Evolutionary conservation across 2,797 vertebrate species (phyloP).

Genomic region (Percopsis omiscomaycus): DNA sequence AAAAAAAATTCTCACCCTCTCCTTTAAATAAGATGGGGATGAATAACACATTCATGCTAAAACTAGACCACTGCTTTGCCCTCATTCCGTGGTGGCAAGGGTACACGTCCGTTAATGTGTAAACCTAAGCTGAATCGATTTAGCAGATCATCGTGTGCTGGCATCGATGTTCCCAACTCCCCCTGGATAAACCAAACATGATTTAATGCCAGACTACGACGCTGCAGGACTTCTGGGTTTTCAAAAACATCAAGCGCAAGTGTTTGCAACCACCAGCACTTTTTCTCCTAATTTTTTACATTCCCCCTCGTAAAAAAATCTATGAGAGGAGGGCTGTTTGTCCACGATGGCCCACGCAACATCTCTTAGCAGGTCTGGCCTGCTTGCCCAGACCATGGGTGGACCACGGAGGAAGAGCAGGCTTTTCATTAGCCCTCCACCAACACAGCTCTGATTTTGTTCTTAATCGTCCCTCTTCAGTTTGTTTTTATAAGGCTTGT

Average conservation of each 20-base stretch:
- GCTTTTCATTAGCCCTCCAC: conserved; percentile 16
- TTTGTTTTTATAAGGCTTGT: conserved; percentile 26
- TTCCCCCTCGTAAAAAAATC: conserved; percentile 26
- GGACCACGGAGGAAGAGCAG: conserved; percentile 18
- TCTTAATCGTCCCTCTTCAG: neutral
- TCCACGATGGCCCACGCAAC: conserved; percentile 28
- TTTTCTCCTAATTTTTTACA: conserved; percentile 32
- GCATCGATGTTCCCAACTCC: conserved; percentile 28
- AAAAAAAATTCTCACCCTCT: conserved; percentile 49
- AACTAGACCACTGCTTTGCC: conserved; percentile 30
- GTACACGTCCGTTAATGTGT: conserved; percentile 35
- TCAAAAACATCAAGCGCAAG: conserved; percentile 46
- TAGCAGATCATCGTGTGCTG: conserved; percentile 37
- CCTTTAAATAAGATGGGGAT: conserved; percentile 37
- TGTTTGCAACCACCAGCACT: conserved; percentile 27
- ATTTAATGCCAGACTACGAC: conserved; percentile 26
- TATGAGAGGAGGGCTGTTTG: conserved; percentile 22
- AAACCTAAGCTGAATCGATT: conserved; percentile 44
- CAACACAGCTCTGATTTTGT: conserved; percentile 18
- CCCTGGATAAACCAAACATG: conserved; percentile 40
- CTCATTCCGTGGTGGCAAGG: conserved; percentile 33
- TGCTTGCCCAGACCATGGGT: neutral
- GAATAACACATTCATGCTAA: conserved; percentile 55
- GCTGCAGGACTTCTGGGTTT: conserved; percentile 25
- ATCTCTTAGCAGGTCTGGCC: neutral